Percentiles rank a stretch among this genome's conserved stretches.
These are phyloP conservation scores for Drosophila nr. perissopoda DNA, from an alignment of 2,888 invertebrate species.

Conservation along the genomic window DNA sequence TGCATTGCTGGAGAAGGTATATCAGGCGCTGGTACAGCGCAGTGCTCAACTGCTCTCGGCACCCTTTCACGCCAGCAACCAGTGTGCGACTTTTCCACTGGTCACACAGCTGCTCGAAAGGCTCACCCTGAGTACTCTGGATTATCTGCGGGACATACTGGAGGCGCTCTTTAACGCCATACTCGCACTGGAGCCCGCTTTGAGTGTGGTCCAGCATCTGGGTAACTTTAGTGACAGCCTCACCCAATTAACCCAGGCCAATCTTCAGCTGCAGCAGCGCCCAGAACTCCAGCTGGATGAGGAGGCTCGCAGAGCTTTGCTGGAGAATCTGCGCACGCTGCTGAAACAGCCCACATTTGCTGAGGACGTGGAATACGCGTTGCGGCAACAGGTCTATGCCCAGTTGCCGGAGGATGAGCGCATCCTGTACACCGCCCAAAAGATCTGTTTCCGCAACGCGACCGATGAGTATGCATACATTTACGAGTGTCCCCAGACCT, in stretches of 20 bases:
- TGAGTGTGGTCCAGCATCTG: slow-evolving; percentile 51
- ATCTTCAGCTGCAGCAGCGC: slow-evolving; percentile 56
- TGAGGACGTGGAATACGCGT: slow-evolving; percentile 25
- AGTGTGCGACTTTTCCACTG: slow-evolving; percentile 49
- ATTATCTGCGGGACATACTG: slow-evolving; percentile 60
- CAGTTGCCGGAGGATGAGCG: slow-evolving; percentile 57
- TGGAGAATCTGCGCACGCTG: slow-evolving; percentile 47
- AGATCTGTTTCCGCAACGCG: slow-evolving; percentile 69
- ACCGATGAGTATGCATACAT: slow-evolving; percentile 61
- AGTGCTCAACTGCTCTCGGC: slow-evolving; percentile 64
- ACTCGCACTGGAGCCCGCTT: slow-evolving; percentile 52
- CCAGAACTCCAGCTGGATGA: slow-evolving; percentile 38
- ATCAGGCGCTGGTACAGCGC: slow-evolving; percentile 38
- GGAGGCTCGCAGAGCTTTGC: slow-evolving; percentile 28
- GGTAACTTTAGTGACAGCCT: slow-evolving; percentile 49
- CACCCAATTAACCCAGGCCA: slow-evolving; percentile 56
- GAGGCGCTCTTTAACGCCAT: slow-evolving; percentile 55
- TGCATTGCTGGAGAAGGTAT: slow-evolving; percentile 33
- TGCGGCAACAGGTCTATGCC: slow-evolving; percentile 38
- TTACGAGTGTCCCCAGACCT: slow-evolving; percentile 75
- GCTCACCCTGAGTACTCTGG: slow-evolving; percentile 49
- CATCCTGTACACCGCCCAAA: slow-evolving; percentile 61
- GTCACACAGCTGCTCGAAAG: slow-evolving; percentile 51
- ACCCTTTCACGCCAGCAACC: slow-evolving; percentile 54
- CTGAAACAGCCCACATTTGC: slow-evolving; percentile 41